These are phyloP conservation scores for Sebastes trivittatus DNA, from an alignment of 2,797 vertebrate species.

Conservation along the genomic window DNA sequence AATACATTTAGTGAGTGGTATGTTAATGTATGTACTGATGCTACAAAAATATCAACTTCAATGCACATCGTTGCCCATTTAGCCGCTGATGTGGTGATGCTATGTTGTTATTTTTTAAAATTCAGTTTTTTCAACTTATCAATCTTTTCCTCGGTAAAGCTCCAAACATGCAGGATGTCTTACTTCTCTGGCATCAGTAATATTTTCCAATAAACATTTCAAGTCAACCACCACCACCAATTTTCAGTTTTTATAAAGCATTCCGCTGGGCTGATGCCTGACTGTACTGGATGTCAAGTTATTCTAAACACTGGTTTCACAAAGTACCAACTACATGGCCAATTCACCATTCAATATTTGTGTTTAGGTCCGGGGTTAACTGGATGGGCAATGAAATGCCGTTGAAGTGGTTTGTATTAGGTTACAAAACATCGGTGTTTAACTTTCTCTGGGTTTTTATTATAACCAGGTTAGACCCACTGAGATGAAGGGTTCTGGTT, in stretches of 20 bases:
- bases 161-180: background rate
- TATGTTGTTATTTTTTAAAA: no score
- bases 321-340: slow-evolving; percentile 14
- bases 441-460: slow-evolving; percentile 17
- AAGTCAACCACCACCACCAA: background rate
- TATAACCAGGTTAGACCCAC: background rate
- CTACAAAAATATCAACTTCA: background rate
- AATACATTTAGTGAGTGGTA: background rate
- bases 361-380: slow-evolving; percentile 22
- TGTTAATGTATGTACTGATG: background rate
- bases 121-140: background rate
- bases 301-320: slow-evolving; percentile 39
- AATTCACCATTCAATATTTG: slow-evolving; percentile 15
- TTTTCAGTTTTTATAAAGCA: background rate
- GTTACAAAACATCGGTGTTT: slow-evolving; percentile 34
- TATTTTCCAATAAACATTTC: slow-evolving; percentile 17
- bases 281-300: slow-evolving; percentile 1
- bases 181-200: background rate
- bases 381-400: background rate
- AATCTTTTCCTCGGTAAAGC: background rate
- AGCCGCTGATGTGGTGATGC: background rate
- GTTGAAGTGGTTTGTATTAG: slow-evolving; percentile 27
- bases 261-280: background rate
- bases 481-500: background rate
- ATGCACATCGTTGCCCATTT: background rate